Evolutionary conservation across 2,888 invertebrate species (phyloP), one percentile per base, ranked within the genome.

Genomic region (Chalcis sispes): DNA sequence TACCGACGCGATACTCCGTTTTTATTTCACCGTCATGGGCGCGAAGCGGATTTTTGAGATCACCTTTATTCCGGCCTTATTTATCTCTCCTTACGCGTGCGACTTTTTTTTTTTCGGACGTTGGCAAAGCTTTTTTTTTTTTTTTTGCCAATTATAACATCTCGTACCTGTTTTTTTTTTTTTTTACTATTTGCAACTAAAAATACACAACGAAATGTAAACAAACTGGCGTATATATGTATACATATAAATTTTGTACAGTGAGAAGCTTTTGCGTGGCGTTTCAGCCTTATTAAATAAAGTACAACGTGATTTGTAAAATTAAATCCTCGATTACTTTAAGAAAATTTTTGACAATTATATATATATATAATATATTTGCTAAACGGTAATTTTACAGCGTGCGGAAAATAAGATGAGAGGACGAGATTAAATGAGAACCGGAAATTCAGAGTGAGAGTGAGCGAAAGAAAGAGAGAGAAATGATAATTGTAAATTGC

Each of bases 221-320:
- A 46, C 20, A 29, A 48, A 50, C 62, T 25, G n/a, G 27, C 32
- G 25, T n/a, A n/a, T n/a, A n/a, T n/a, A n/a, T n/a, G n/a, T n/a
- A n/a, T n/a, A n/a, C n/a, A 23, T 46, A 52, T 23, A 42, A 20
- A 72, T 66, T 73, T 73, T 66, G 40, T 73, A 66, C 50, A 73
- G 59, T 42, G 50, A 73, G 36, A 73, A 40, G n/a, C 36, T 52
- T 50, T 59, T 58, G 40, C 52, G 36, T 18, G 29, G 10, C 52
- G 48, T 32, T 27, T 65, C 29, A 50, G 42, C 40, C 48, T 42
- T 23, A 52, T 56, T 18, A 36, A 70, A 70, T 56, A 69, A 69
- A 75, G 62, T 70, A 75, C 32, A 76, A 69, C 59, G 75, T 75
- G 75, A 75, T 75, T 74, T 18, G 46, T 70, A 58, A 64, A 62